Evolutionary conservation across 1,140 invertebrate species (phyloP).

Genomic region (Helicorthomorpha holstii): DNA sequence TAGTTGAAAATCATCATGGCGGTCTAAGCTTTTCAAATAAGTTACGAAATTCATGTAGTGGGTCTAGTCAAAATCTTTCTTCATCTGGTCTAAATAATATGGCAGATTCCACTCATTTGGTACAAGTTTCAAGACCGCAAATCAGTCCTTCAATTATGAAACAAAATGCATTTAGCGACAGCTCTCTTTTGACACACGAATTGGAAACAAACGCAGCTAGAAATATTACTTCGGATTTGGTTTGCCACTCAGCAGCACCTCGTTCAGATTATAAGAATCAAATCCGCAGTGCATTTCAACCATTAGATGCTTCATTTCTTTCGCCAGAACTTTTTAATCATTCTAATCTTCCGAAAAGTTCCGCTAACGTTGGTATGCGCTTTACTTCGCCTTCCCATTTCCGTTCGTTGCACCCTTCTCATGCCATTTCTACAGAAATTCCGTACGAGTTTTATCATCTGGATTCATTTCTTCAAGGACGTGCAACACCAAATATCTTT

Average conservation of each 20-base stretch:
- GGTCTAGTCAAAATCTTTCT: background rate
- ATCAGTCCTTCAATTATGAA: background rate
- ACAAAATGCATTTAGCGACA: background rate
- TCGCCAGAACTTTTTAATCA: constrained; percentile 1
- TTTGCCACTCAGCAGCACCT: background rate
- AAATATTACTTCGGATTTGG: background rate
- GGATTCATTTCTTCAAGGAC: constrained; percentile 8
- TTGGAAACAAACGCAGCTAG: background rate
- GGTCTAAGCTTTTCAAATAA: background rate
- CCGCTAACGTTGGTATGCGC: background rate
- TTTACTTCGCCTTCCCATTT: background rate
- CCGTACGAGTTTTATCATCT: constrained; percentile 9
- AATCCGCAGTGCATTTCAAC: constrained; percentile 1
- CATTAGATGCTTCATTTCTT: background rate
- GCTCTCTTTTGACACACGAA: background rate
- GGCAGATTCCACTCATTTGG: background rate
- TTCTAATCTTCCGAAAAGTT: background rate
- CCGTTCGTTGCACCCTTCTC: background rate
- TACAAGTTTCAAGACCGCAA: background rate
- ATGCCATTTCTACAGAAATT: background rate
- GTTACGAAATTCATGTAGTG: background rate
- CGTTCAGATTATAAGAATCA: constrained; percentile 6
- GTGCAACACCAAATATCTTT: constrained; percentile 10
- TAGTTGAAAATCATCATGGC: background rate
- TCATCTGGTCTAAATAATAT: background rate